Conservation (phyloP, 2,113 vertebrate species). For the Caracal caracal region DNA sequence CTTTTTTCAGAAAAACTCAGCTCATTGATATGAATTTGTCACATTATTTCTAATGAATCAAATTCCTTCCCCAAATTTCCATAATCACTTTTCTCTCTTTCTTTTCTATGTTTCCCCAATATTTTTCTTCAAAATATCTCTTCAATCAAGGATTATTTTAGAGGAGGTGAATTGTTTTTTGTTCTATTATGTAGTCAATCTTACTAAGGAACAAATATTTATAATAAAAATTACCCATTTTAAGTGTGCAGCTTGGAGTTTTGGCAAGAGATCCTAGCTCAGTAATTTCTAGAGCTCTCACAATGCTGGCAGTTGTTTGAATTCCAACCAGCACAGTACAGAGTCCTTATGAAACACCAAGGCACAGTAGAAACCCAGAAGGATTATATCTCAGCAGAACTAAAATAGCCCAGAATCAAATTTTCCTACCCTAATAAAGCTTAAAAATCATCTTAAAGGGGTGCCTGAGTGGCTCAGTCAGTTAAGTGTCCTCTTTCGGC, state of each 20-base stretch:
- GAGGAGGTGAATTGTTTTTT: background rate
- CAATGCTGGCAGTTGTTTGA: background rate
- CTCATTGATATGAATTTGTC: background rate
- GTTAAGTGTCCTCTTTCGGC: too few species aligned
- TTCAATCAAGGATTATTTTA: background rate
- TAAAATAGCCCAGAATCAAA: background rate
- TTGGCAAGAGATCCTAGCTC: background rate
- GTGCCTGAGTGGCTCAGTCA: too few species aligned
- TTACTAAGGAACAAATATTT: background rate
- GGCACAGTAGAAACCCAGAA: background rate
- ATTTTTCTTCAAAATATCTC: conserved; percentile 23
- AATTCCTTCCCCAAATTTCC: background rate
- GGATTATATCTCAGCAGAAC: background rate
- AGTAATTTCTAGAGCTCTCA: background rate
- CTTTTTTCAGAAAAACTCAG: background rate
- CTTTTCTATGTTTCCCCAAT: background rate
- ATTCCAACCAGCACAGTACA: background rate
- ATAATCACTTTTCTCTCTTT: background rate
- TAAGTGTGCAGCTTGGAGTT: background rate
- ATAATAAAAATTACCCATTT: background rate
- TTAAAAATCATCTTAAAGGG: background rate
- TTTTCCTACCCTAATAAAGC: background rate
- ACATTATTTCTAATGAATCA: background rate
- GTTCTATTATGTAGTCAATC: background rate
- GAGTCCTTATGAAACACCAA: background rate